phyloP scores from a whole-genome alignment of 2,888 invertebrate species.

The Fragum fragum region DNA sequence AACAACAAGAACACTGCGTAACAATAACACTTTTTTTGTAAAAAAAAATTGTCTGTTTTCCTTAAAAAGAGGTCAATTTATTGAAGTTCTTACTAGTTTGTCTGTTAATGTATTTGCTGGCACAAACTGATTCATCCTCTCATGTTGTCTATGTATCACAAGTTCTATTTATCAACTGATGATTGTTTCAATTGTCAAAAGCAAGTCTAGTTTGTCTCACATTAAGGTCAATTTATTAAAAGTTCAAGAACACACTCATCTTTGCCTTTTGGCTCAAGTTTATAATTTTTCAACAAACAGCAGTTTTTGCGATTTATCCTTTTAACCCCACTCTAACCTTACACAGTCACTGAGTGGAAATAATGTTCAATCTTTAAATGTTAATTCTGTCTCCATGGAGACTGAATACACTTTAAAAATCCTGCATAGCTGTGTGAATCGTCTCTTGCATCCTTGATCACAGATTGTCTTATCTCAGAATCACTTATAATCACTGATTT shows the following conservation, averaged over 20 bases:
- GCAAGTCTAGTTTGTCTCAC: not conserved
- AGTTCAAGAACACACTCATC: not conserved
- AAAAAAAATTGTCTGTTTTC: not conserved
- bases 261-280: not conserved
- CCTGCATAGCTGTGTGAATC: not conserved
- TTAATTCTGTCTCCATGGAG: not conserved
- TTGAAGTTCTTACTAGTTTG: conserved; percentile 3
- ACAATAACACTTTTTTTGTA: not conserved
- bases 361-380: too few species aligned
- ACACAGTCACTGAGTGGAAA: too few species aligned
- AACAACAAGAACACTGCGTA: not conserved
- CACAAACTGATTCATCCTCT: not conserved
- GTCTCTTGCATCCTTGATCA: not conserved
- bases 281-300: not conserved
- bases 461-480: not conserved
- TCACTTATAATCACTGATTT: not conserved
- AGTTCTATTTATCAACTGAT: not conserved
- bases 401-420: not conserved
- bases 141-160: conserved; percentile 1
- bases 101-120: not conserved
- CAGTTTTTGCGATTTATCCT: not conserved
- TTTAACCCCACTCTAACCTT: too few species aligned
- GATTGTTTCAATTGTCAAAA: not conserved
- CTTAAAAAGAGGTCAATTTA: conserved; percentile 16
- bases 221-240: not conserved